Evolutionary conservation across 2,888 invertebrate genomes (phyloP).

Genomic region (Meliscaeva auricollis): DNA sequence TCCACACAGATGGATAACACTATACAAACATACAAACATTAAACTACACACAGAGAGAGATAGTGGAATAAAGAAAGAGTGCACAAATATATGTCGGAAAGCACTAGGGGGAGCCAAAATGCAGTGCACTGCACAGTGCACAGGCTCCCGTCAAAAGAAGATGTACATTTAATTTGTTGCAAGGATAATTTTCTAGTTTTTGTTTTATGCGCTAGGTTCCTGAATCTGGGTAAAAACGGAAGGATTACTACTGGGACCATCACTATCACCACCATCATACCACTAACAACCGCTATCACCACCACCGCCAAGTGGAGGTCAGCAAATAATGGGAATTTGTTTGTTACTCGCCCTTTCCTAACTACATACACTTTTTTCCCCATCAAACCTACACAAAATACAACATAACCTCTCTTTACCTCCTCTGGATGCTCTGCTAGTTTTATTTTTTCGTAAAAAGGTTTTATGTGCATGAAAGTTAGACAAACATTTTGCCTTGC

Average conservation of each 20-base stretch:
- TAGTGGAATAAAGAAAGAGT: background rate
- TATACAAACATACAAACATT: background rate
- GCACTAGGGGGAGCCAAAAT: slow-evolving; percentile 50
- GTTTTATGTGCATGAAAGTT: background rate
- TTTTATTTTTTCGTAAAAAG: slow-evolving; percentile 9
- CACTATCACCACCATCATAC: background rate
- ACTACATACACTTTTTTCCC: background rate
- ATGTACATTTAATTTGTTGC: slow-evolving; percentile 75
- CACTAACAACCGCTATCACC: background rate
- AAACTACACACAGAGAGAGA: background rate
- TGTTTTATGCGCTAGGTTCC: slow-evolving; percentile 44
- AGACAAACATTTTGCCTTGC: slow-evolving; percentile 24
- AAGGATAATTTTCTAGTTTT: slow-evolving; percentile 73
- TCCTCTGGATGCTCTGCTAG: no score
- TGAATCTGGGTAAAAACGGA: slow-evolving; percentile 46
- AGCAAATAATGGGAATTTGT: slow-evolving; percentile 56
- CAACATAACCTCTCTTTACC: no score
- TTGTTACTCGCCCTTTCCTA: background rate
- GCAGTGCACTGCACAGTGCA: slow-evolving; percentile 21
- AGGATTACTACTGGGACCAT: slow-evolving; percentile 53
- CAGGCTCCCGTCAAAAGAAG: slow-evolving; percentile 64
- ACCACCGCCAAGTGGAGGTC: slow-evolving; percentile 59
- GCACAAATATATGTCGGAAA: slow-evolving; percentile 35
- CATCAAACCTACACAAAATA: background rate
- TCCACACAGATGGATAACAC: background rate